Conservation (phyloP, 30 jellyfish, hydroid and myxozoan genomes). For the Mastigias papua region DNA sequence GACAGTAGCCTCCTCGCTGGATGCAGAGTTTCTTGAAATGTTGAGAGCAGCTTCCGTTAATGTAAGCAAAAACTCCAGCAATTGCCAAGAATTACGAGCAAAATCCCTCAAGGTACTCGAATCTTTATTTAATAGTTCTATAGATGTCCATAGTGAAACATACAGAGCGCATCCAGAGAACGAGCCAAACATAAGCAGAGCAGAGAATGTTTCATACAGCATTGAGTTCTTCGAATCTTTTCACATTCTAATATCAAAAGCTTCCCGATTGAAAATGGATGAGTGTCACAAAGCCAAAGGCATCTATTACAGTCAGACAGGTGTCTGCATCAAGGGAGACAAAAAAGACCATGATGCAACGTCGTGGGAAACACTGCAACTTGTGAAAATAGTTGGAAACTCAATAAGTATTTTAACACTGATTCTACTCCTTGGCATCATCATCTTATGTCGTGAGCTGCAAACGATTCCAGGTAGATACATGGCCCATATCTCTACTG, state of each 20-base stretch:
- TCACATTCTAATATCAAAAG: background rate
- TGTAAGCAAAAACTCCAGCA: constrained; percentile 3
- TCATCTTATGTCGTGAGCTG: constrained; percentile 25
- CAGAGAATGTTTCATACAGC: background rate
- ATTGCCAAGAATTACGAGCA: constrained; percentile 12
- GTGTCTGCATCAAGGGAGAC: constrained; percentile 8
- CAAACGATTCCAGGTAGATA: constrained; percentile 60
- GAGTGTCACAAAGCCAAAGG: background rate
- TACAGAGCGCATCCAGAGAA: background rate
- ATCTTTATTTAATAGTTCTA: background rate
- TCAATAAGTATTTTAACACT: constrained; percentile 38
- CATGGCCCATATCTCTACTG: constrained; percentile 23
- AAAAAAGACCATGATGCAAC: background rate
- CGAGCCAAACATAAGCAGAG: background rate
- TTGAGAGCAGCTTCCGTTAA: constrained; percentile 1
- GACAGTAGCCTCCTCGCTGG: background rate
- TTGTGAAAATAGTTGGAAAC: constrained; percentile 15
- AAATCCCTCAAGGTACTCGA: background rate
- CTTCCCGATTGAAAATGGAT: background rate
- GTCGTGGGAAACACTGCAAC: background rate
- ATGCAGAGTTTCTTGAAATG: background rate
- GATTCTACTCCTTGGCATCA: constrained; percentile 7
- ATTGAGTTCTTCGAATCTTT: constrained; percentile 33
- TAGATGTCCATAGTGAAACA: background rate
- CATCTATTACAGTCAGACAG: background rate